Conservation (phyloP, 2,797 vertebrate species). For the Crax fasciolata region DNA sequence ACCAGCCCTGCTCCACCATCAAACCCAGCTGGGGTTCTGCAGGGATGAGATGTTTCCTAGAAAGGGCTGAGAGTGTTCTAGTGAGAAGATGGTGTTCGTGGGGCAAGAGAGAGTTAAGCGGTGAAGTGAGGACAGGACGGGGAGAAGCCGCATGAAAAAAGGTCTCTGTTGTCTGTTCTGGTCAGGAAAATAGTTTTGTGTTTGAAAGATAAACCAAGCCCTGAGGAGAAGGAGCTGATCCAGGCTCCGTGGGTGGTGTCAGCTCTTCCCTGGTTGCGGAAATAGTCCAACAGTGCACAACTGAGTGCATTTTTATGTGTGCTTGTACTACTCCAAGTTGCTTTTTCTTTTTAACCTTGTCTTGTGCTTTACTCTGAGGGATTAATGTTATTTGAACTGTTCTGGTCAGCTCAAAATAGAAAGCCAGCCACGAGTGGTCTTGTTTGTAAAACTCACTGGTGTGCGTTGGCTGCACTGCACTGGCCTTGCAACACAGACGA, state of each 20-base stretch:
- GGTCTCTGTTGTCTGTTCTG: constrained; percentile 15
- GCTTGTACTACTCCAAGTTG: background rate
- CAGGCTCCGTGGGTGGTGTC: constrained; percentile 24
- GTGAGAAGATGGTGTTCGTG: background rate
- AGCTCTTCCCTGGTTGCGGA: background rate
- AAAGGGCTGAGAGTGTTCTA: background rate
- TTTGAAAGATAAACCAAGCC: constrained; percentile 24
- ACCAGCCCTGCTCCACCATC: background rate
- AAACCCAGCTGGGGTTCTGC: background rate
- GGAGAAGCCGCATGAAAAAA: background rate
- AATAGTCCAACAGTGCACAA: background rate
- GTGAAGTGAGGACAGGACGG: background rate
- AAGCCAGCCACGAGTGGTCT: accelerated
- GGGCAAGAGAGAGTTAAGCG: background rate
- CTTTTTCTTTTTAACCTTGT: background rate
- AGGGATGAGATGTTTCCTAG: background rate
- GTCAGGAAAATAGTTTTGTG: background rate
- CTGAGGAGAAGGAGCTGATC: constrained; percentile 5
- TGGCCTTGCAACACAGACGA: accelerated
- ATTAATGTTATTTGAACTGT: background rate
- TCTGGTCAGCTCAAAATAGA: background rate
- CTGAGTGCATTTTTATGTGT: background rate
- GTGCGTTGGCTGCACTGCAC: accelerated
- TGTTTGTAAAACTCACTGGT: background rate
- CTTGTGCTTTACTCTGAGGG: background rate